Conservation (phyloP, 2,797 vertebrate species). For the Alectoris magna region DNA sequence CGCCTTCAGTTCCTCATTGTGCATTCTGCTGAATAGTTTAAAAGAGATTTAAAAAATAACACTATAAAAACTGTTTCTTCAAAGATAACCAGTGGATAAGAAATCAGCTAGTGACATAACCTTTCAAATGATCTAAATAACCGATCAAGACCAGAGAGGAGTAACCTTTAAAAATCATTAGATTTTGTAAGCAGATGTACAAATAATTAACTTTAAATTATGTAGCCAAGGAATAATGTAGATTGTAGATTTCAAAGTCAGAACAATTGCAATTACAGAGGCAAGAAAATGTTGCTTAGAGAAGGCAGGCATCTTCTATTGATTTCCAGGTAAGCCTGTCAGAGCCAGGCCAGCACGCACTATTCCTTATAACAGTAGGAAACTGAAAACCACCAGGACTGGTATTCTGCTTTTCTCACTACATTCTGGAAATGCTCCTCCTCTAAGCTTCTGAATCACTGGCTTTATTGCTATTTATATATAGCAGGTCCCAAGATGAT, state of each 20-base stretch:
- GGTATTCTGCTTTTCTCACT: not conserved
- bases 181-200: slow-evolving; percentile 44
- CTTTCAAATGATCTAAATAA: slow-evolving; percentile 14
- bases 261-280: slow-evolving; percentile 1
- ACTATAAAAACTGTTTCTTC: not conserved
- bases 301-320: not conserved
- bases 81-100: not conserved
- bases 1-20: not conserved
- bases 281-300: slow-evolving; percentile 1
- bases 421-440: not conserved
- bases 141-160: not conserved
- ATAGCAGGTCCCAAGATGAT: not conserved
- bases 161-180: slow-evolving; percentile 51
- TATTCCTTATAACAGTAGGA: not conserved
- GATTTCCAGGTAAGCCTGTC: not conserved
- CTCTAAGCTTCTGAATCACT: not conserved
- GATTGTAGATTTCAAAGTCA: slow-evolving; percentile 17
- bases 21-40: not conserved
- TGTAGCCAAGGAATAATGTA: slow-evolving; percentile 11
- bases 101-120: slow-evolving; percentile 10
- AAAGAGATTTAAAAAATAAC: not conserved
- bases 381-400: not conserved
- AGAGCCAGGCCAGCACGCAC: not conserved
- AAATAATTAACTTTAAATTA: slow-evolving; percentile 66
- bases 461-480: not conserved